Evolutionary conservation across 2,797 vertebrate genomes (phyloP).

Genomic region (Phaenicophaeus curvirostris): DNA sequence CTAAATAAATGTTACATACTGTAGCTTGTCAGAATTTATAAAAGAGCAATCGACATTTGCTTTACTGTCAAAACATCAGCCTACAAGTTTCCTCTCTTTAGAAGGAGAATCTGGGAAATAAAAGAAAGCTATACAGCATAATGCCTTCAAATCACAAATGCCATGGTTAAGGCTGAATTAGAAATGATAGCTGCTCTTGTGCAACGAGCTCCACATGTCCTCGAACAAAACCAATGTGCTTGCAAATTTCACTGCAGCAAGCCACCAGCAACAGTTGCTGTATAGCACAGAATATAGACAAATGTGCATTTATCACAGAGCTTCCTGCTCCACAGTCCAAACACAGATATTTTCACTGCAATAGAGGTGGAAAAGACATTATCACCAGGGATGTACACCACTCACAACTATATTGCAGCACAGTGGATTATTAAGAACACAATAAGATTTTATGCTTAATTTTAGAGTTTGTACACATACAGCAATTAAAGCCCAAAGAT

Average conservation of each 20-base stretch:
- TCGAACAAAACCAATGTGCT: not conserved
- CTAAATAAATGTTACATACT: slow-evolving; percentile 65
- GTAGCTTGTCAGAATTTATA: slow-evolving; percentile 68
- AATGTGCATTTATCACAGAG: not conserved
- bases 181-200: slow-evolving; percentile 4
- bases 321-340: slow-evolving; percentile 15
- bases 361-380: not conserved
- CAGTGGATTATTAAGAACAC: not conserved
- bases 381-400: not conserved
- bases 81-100: slow-evolving; percentile 61
- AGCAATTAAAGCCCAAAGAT: not conserved
- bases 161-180: not conserved
- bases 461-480: not conserved
- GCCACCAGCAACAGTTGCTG: not conserved
- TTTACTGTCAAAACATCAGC: slow-evolving; percentile 74
- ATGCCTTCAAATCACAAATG: slow-evolving; percentile 49
- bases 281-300: not conserved
- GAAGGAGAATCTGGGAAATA: slow-evolving; percentile 45
- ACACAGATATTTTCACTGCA: not conserved
- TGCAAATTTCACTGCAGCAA: not conserved
- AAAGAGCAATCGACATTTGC: slow-evolving; percentile 72
- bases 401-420: not conserved
- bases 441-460: not conserved
- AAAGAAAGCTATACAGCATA: not conserved
- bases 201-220: not conserved